Evolutionary conservation across 2,113 vertebrate genomes (phyloP).

Genomic region (Apodemus sylvaticus): DNA sequence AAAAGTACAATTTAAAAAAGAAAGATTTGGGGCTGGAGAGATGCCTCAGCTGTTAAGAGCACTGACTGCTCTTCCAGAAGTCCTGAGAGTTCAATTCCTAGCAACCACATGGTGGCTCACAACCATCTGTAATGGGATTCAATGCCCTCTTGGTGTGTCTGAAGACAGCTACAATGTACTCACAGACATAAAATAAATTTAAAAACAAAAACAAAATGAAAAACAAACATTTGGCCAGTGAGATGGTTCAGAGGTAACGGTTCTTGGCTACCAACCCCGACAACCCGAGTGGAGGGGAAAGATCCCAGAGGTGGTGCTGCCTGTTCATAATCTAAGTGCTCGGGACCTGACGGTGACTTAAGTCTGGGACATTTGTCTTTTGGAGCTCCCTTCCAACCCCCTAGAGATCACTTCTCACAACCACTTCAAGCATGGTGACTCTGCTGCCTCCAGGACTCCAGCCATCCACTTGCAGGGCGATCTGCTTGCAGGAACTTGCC

Average conservation of each 20-base stretch:
- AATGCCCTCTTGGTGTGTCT: too few species aligned
- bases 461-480: neutral
- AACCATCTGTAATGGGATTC: too few species aligned
- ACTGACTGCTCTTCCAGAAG: too few species aligned
- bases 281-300: neutral
- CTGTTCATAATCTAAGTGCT: neutral
- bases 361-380: neutral
- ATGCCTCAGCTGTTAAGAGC: too few species aligned
- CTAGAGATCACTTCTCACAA: neutral
- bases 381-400: neutral
- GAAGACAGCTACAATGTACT: too few species aligned
- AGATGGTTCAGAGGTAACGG: neutral
- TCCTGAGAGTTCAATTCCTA: too few species aligned
- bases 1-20: neutral
- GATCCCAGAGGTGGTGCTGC: neutral
- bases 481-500: neutral
- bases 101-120: too few species aligned
- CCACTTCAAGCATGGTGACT: neutral
- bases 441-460: neutral
- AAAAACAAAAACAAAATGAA: too few species aligned
- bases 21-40: too few species aligned
- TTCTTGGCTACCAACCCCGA: neutral
- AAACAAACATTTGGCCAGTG: neutral
- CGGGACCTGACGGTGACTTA: neutral
- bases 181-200: neutral